These are phyloP conservation scores for Tuberolachnus salignus DNA, from an alignment of 2,888 invertebrate genomes.

Conservation along the genomic window DNA sequence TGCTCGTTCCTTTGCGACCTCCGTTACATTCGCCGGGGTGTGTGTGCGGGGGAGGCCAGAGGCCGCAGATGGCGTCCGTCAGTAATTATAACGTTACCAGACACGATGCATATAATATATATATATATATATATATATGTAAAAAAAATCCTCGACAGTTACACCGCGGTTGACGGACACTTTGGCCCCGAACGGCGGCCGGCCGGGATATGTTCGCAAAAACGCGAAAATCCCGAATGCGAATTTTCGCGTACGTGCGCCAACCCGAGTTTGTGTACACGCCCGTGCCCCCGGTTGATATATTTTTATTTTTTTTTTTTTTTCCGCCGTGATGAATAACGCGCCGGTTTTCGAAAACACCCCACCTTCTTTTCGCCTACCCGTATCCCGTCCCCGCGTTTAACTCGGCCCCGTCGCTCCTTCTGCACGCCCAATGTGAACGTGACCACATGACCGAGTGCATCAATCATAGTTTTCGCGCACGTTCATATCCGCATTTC, in stretches of 20 bases:
- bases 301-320: slow-evolving; percentile 6
- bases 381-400: neutral
- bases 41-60: too few relatives aligned
- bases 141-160: slow-evolving; percentile 30
- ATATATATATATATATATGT: neutral
- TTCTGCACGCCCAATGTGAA: slow-evolving; percentile 20
- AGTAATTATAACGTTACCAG: neutral
- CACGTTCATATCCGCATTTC: slow-evolving; percentile 22
- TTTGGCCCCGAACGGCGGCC: neutral
- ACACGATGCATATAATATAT: neutral
- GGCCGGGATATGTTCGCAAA: neutral
- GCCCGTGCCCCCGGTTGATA: neutral
- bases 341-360: slow-evolving; percentile 36
- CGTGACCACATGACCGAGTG: slow-evolving; percentile 53
- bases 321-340: slow-evolving; percentile 49
- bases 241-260: neutral
- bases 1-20: too few relatives aligned
- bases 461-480: slow-evolving; percentile 53
- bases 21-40: too few relatives aligned
- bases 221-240: neutral
- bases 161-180: slow-evolving; percentile 37
- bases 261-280: neutral
- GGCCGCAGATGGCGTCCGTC: neutral
- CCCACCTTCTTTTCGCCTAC: too few relatives aligned
- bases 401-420: neutral